A percentile compares a stretch with the other conserved stretches of the same genome.
Conservation (phyloP, 2,113 vertebrate genomes). For the Sinocyclocheilus rhinocerous region DNA sequence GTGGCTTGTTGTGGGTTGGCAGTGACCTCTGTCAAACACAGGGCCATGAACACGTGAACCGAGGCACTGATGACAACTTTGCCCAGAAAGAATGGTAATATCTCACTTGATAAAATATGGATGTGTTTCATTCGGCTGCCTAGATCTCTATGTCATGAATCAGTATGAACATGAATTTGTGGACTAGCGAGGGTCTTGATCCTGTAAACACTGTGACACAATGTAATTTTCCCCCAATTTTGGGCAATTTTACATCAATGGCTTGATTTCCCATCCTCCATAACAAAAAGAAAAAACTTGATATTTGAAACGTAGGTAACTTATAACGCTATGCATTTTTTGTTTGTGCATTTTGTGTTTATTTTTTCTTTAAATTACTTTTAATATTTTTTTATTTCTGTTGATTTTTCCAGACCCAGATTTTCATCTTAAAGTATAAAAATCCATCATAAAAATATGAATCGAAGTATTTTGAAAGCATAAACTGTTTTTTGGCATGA, state of each 20-base stretch:
- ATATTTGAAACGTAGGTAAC: too few relatives aligned
- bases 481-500: background rate
- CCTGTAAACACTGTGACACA: background rate
- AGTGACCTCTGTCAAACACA: conserved; percentile 38
- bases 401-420: too few relatives aligned
- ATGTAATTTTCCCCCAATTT: background rate
- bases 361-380: background rate
- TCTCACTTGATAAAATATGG: conserved; percentile 11
- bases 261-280: background rate
- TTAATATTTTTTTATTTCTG: background rate
- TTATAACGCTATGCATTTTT: too few relatives aligned
- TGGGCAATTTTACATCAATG: background rate
- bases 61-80: background rate
- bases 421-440: too few relatives aligned
- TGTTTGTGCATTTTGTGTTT: background rate
- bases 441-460: too few relatives aligned
- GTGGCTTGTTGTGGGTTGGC: conserved; percentile 12
- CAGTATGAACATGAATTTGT: background rate
- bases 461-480: too few relatives aligned
- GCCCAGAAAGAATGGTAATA: conserved; percentile 3
- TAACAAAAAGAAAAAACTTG: background rate
- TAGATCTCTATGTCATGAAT: background rate
- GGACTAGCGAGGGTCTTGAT: background rate
- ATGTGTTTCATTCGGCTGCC: background rate
- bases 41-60: conserved; percentile 22